Conservation (phyloP, 2,113 vertebrate species). For the Melierax canorus region DNA sequence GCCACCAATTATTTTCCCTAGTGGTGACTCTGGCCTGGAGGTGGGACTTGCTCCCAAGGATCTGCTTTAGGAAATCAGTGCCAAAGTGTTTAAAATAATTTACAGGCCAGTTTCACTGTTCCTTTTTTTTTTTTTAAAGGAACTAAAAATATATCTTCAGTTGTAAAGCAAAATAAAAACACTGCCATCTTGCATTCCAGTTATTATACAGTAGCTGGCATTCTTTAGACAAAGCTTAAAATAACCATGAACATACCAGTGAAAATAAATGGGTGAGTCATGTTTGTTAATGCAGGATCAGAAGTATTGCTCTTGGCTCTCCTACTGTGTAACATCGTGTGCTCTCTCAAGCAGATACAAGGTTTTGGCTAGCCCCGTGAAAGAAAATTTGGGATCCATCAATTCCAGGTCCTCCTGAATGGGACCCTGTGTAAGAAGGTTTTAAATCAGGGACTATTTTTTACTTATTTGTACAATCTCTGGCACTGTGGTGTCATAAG, state of each 20-base stretch:
- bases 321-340: neutral
- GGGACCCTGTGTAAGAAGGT: neutral
- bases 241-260: constrained; percentile 57
- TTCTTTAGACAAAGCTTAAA: constrained; percentile 65
- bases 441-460: neutral
- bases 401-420: neutral
- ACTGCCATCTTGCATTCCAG: constrained; percentile 45
- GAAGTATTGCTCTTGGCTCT: constrained; percentile 39
- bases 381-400: neutral
- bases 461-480: neutral
- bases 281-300: constrained; percentile 1
- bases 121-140: neutral
- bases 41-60: neutral
- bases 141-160: constrained; percentile 27
- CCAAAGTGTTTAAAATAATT: neutral
- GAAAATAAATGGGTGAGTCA: constrained; percentile 64
- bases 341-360: neutral
- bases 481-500: rapidly evolving
- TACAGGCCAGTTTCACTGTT: neutral
- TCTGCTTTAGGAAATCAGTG: neutral
- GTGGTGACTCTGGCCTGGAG: neutral
- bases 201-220: constrained; percentile 48
- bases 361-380: neutral
- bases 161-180: constrained; percentile 56
- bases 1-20: neutral